A percentile compares a stretch with the other conserved stretches of the same genome.
phyloP scores from a whole-genome alignment of 2,888 invertebrate species.

The Salpingus planirostris region DNA sequence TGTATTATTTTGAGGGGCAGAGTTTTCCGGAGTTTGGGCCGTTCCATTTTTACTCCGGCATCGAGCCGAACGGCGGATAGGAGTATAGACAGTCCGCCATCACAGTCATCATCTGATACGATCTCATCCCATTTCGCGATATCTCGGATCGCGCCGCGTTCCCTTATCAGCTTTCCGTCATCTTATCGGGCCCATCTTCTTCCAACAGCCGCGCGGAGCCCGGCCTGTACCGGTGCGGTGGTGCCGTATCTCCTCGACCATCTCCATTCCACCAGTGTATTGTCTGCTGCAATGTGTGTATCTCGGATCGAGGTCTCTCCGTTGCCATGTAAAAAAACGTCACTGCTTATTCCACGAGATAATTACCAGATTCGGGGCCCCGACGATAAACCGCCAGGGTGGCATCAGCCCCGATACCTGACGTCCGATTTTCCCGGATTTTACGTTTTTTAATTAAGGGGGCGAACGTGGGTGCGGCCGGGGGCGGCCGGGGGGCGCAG shows the following conservation, averaged over 20 bases:
- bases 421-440: no score
- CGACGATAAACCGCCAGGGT: no score
- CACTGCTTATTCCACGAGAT: conserved; percentile 12
- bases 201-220: conserved; percentile 18
- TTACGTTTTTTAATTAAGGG: no score
- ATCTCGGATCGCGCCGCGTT: conserved; percentile 27
- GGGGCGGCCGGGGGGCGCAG: conserved; percentile 24
- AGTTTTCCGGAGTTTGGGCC: no score
- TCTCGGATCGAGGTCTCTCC: conserved; percentile 14
- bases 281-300: conserved; percentile 15
- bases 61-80: no score
- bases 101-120: conserved; percentile 30
- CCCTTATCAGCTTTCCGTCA: conserved; percentile 21
- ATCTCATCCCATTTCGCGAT: conserved; percentile 30
- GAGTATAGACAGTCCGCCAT: conserved; percentile 12
- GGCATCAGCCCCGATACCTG: no score
- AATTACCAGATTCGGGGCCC: no score
- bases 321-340: conserved; percentile 16
- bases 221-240: conserved; percentile 17
- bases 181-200: conserved; percentile 20
- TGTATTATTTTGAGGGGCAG: no score
- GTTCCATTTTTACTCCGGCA: no score
- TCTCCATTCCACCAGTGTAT: conserved; percentile 17
- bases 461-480: conserved; percentile 15
- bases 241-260: conserved; percentile 14